phyloP scores from a whole-genome alignment of 2,113 vertebrate species.

The Pipa parva region DNA sequence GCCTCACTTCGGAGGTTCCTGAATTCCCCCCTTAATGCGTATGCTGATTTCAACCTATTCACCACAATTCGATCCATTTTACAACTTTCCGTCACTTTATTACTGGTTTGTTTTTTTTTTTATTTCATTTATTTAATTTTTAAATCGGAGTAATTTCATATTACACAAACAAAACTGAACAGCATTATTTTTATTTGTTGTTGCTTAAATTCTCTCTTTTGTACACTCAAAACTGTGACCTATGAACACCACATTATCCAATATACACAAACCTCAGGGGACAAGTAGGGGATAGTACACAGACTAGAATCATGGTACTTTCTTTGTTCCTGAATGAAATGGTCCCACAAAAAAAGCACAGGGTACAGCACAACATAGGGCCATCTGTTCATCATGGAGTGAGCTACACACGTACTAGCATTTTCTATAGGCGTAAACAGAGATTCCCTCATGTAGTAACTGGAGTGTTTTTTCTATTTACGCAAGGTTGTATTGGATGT shows the following conservation, averaged over 20 bases:
- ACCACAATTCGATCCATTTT: too few relatives aligned
- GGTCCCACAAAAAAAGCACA: slow-evolving; percentile 83
- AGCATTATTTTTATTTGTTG: slow-evolving; percentile 63
- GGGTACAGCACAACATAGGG: slow-evolving; percentile 82
- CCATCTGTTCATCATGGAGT: slow-evolving; percentile 80
- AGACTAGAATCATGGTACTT: slow-evolving; percentile 73
- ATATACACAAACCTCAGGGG: slow-evolving; percentile 89
- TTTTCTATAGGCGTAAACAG: slow-evolving; percentile 75
- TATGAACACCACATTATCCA: slow-evolving; percentile 96
- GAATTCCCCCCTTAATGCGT: too few relatives aligned
- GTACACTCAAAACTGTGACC: slow-evolving; percentile 88
- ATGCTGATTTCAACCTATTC: too few relatives aligned
- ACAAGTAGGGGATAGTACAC: slow-evolving; percentile 81
- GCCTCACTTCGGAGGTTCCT: too few relatives aligned
- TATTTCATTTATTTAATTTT: slow-evolving; percentile 53
- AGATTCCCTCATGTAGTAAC: slow-evolving; percentile 82
- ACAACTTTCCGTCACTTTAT: too few relatives aligned
- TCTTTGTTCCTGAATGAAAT: slow-evolving; percentile 81
- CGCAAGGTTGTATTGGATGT: slow-evolving; percentile 71
- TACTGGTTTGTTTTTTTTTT: too few relatives aligned
- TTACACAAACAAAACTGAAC: slow-evolving; percentile 78
- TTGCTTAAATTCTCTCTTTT: slow-evolving; percentile 77
- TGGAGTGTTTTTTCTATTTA: slow-evolving; percentile 61
- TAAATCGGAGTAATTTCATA: slow-evolving; percentile 77
- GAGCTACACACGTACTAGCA: slow-evolving; percentile 78